Evolutionary conservation across 1,140 invertebrate genomes (phyloP).

Genomic region (Hycleus cichorii): DNA sequence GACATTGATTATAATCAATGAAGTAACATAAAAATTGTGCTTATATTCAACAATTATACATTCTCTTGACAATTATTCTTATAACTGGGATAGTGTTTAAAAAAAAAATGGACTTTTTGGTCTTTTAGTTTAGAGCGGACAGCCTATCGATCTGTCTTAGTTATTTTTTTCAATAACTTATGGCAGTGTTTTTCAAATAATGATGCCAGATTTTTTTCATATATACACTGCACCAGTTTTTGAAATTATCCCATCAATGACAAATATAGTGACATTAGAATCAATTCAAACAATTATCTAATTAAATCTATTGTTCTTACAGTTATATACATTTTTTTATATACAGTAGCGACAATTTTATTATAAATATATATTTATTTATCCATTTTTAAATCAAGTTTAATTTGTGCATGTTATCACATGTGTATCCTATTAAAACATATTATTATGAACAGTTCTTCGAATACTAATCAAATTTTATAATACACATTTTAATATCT

Average conservation of each 20-base stretch:
- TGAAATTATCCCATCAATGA: background rate
- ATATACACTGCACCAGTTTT: slow-evolving; percentile 11
- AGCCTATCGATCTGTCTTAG: background rate
- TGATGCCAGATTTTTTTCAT: slow-evolving; percentile 1
- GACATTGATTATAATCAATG: too few relatives aligned
- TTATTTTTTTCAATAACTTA: slow-evolving; percentile 6
- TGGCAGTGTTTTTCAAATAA: slow-evolving; percentile 11
- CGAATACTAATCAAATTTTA: background rate
- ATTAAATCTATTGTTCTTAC: too few relatives aligned
- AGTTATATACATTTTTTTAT: slow-evolving; percentile 10
- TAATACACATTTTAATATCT: slow-evolving; percentile 11
- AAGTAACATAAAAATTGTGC: too few relatives aligned
- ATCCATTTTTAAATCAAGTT: slow-evolving; percentile 1
- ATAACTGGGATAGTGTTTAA: too few relatives aligned
- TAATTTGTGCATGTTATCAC: slow-evolving; percentile 11
- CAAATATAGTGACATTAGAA: slow-evolving; percentile 10
- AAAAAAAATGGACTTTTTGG: too few relatives aligned
- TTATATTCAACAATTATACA: too few relatives aligned
- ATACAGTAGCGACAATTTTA: slow-evolving; percentile 5
- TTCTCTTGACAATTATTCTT: too few relatives aligned
- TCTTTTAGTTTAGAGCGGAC: too few relatives aligned
- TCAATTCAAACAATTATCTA: slow-evolving; percentile 1
- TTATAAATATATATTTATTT: slow-evolving; percentile 9
- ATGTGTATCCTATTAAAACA: background rate
- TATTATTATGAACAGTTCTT: background rate